Base-by-base conservation (phyloP, 2,797 vertebrate species). In the Malurus leucopterus region DNA sequence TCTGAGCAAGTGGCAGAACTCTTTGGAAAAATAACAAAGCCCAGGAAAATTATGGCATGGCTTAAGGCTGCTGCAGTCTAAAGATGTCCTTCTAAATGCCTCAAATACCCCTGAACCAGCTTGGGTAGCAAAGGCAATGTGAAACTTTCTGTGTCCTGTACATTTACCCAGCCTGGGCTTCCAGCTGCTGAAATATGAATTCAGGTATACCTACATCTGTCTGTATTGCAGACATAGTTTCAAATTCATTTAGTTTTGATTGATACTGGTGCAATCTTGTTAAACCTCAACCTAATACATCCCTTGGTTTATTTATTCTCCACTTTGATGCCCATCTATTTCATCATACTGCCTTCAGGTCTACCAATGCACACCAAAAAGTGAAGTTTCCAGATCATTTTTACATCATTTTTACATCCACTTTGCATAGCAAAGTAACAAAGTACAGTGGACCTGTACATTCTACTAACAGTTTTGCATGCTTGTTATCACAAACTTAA, bases 11-110 rank as follows among this genome's bases (percentile, higher is more conserved):
- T 8, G 11, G 29, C 32, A 67, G 13, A 71, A 40, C 57, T 47
- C 71, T 67, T 44, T 21, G 55, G 49, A 81, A 78, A 81, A 91
- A 53, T 10, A 89, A 7, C 70, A 70, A 82, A 78, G 32, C 23
- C 27, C 38, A 55, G 41, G 47, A 86, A 91, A 89, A 80, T 26
- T 44, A 58, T 2, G 11, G 54, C 13, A 73, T 0, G 0, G 23
- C 34, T 88, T 27, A 76, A 70, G 41, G 20, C 13, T 84, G 61
- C 68, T 88, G 41, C 27, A 73, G 57, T 11, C 29, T 19, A 53
- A 75, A 82, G 72, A 70, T 32, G 76, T 2, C 53, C 19, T 53
- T 67, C 30, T 43, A 50, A 86, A 79, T 19, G 29, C 38, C 62
- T n/a, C 41, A 53, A 57, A 70, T 27, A 30, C 7, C 55, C 13